Base-by-base conservation (phyloP, 2,888 invertebrate genomes). In the Tryphoninae sp. region DNA sequence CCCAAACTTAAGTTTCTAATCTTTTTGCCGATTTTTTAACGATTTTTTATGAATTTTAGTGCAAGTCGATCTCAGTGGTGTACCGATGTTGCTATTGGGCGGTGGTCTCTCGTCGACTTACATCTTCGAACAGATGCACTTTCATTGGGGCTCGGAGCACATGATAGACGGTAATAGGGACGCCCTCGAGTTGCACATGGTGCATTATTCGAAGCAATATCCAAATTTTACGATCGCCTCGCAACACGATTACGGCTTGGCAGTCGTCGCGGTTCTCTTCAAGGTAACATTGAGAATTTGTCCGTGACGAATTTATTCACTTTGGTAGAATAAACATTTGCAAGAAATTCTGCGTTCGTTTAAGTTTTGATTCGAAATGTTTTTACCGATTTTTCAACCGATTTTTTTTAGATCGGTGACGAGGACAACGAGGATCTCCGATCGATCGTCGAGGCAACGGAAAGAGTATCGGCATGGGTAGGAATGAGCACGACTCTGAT, bases 141-240 rank as follows among this genome's bases (percentile, higher is more conserved):
- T 97, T 91, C 97, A 97, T 89, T 97, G 97, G 96, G 94, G 95
- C 67, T 96, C 97, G 0, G 97, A 97, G 89, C 97, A 97, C 89
- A 95, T 95, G 0, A 92, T 97, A 16, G 94, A 96, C 82, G 94
- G 94, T 9, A 92, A 86, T 78, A 89, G 95, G 80, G 94, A 93
- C 86, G 94, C 94, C 0, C 89, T 95, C 84, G 95, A 95, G 90
- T 90, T 94, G 79, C 96, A 96, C 88, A 92, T 96, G 69, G 96
- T 96, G 0, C 95, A 95, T 90, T 94, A 94, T 86, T 93, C 94
- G 22, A 91, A 91, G 23, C 88, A 90, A 22, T 95, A 93, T 86
- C 88, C 87, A 0, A 93, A 92, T 83, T 90, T 94, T 11, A 87
- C 90, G 0, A 92, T 92, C 83, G 95, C 95, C 0, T 89, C 93